These are phyloP conservation scores for Mormyrus iriodes DNA, from an alignment of 2,113 vertebrate genomes.

Conservation along the genomic window DNA sequence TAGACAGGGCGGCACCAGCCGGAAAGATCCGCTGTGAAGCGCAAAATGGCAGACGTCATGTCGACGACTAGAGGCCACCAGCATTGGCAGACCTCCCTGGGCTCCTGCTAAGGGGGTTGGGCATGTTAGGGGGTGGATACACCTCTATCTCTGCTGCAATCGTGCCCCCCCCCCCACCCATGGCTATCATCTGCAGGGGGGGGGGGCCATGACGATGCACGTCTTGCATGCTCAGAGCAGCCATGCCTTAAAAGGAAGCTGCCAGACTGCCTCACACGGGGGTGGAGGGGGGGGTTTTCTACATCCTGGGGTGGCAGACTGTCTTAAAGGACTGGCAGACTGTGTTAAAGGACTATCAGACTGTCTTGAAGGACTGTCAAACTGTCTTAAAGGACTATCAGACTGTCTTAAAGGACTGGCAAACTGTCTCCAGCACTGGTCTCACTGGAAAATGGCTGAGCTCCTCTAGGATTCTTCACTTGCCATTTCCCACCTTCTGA, in stretches of 20 bases:
- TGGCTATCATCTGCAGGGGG: no score
- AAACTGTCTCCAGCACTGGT: background rate
- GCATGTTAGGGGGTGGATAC: constrained; percentile 44
- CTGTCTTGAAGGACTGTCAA: background rate
- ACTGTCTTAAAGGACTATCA: background rate
- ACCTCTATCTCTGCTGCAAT: constrained; percentile 50
- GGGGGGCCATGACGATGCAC: background rate
- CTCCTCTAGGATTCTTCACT: constrained; percentile 8
- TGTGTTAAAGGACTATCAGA: background rate
- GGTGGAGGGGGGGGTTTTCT: background rate
- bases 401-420: background rate
- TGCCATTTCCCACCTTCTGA: constrained; percentile 18
- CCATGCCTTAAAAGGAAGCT: constrained; percentile 31
- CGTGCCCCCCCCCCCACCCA: constrained; percentile 45
- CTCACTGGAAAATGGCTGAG: constrained; percentile 11
- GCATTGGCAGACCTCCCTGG: constrained; percentile 45
- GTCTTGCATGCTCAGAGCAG: background rate
- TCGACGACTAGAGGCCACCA: constrained; percentile 47
- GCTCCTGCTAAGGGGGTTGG: background rate
- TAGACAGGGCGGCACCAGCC: constrained; percentile 60
- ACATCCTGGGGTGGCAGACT: constrained; percentile 18
- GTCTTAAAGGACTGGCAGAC: background rate
- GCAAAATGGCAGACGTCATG: constrained; percentile 36
- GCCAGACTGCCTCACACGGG: background rate
- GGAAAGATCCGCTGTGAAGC: constrained; percentile 46